These are phyloP conservation scores for Oncorhynchus gorbuscha DNA, from an alignment of 2,113 vertebrate species.

Conservation along the genomic window DNA sequence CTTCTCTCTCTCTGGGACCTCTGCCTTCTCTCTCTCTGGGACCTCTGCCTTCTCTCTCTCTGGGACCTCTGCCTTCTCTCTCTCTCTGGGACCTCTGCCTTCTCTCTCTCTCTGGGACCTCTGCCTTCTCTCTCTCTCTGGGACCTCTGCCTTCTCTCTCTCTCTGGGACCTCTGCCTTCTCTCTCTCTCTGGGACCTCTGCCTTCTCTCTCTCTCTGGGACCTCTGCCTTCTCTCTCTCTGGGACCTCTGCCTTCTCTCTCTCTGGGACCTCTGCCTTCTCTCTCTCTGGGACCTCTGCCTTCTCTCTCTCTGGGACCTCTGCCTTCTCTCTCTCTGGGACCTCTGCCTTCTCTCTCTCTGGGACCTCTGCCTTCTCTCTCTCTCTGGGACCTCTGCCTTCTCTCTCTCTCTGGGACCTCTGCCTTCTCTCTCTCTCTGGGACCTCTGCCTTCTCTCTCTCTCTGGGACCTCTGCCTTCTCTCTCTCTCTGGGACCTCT, in stretches of 20 bases:
- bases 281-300: constrained; percentile 1
- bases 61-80: background rate
- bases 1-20: background rate
- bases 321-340: too few relatives aligned
- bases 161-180: constrained; percentile 10
- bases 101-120: too few relatives aligned
- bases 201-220: constrained; percentile 1
- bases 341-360: too few relatives aligned
- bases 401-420: constrained; percentile 24
- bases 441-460: constrained; percentile 9
- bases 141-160: too few relatives aligned
- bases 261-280: too few relatives aligned
- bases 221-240: background rate
- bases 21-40: background rate
- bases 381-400: constrained; percentile 4
- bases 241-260: background rate
- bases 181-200: too few relatives aligned
- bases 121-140: too few relatives aligned
- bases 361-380: too few relatives aligned
- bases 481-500: background rate
- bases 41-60: background rate
- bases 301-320: too few relatives aligned
- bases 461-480: too few relatives aligned
- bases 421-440: constrained; percentile 4
- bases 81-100: too few relatives aligned